Base-by-base conservation (phyloP, 2,113 vertebrate genomes). In the Heloderma charlesbogerti region DNA sequence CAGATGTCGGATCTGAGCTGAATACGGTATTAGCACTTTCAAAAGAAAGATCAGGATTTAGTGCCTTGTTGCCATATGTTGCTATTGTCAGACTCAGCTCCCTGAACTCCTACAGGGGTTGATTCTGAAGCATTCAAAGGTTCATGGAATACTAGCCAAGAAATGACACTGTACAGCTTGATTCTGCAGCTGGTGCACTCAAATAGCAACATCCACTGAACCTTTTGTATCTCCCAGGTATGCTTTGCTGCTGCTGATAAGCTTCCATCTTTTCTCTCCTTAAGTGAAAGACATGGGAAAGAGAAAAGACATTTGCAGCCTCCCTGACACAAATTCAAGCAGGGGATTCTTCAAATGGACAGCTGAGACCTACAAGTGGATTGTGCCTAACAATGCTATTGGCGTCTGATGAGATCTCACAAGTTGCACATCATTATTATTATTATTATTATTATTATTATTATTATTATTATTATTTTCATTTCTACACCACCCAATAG, bases 201-300 rank as follows among this genome's bases (percentile, higher is more conserved):
- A 94, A 95, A 90, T 48, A 67, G 34, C 89, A 90, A 87, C 37
- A 57, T 43, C 51, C 3, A 1, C 71, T 25, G 27, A 71, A 88
- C 40, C 92, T 84, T 13, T 45, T 88, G 4, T 60, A 80, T 87
- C 89, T 94, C 88, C 94, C 48, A 20, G 85, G 43, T 48, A 92
- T 84, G 25, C 40, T 91, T 92, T 89, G 77, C 79, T 22, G 34
- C 51, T 86, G 40, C 88, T 54, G 2, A 91, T 74, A 0, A 78
- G 88, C 18, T 4, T 0, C 34, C 29, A 88, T 94, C 54, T 67
- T 60, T 88, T 16, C 2, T 15, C 88, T 72, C 69, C 92, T 93
- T 92, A 91, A 86, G 87, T 16, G 63, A 27, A 92, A n/a, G 80
- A 15, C 57, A 88, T 45, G 20, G 45, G 93, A 72, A 89, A 18